These are phyloP conservation scores for Whitmania pigra DNA, from an alignment of 1,140 invertebrate genomes.

Conservation along the genomic window DNA sequence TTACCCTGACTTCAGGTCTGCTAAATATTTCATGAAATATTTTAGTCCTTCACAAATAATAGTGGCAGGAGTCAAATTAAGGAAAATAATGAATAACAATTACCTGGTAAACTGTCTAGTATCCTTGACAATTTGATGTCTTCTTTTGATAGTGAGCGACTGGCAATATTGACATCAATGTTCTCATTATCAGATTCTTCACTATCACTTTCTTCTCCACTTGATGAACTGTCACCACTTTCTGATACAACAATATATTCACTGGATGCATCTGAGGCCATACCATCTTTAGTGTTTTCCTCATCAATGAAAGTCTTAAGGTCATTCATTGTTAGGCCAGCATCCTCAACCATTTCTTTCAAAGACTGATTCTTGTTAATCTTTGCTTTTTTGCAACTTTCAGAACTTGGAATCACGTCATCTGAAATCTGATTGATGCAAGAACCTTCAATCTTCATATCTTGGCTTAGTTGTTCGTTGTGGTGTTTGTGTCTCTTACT, in stretches of 20 bases:
- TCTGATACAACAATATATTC: too few species aligned
- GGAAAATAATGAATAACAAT: too few species aligned
- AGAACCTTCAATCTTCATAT: not conserved
- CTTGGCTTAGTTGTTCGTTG: not conserved
- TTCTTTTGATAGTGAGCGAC: too few species aligned
- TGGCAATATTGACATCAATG: not conserved
- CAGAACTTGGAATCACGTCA: not conserved
- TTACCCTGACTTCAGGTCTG: too few species aligned
- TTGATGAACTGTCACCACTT: not conserved
- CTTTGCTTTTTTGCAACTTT: not conserved
- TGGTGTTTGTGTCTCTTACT: not conserved
- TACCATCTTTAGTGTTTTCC: not conserved
- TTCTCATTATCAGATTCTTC: constrained; percentile 6
- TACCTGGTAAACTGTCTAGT: too few species aligned
- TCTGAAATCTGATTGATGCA: constrained; percentile 1
- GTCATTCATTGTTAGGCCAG: not conserved
- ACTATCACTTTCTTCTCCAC: not conserved
- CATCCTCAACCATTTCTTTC: constrained; percentile 3
- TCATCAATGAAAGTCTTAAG: not conserved
- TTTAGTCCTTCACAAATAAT: too few species aligned
- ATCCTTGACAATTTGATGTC: too few species aligned
- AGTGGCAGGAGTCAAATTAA: too few species aligned
- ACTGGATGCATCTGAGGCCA: not conserved
- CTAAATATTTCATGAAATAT: too few species aligned
- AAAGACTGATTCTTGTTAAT: constrained; percentile 1